phyloP scores from a whole-genome alignment of 2,888 invertebrate species.

The Aleiodes testaceus region DNA sequence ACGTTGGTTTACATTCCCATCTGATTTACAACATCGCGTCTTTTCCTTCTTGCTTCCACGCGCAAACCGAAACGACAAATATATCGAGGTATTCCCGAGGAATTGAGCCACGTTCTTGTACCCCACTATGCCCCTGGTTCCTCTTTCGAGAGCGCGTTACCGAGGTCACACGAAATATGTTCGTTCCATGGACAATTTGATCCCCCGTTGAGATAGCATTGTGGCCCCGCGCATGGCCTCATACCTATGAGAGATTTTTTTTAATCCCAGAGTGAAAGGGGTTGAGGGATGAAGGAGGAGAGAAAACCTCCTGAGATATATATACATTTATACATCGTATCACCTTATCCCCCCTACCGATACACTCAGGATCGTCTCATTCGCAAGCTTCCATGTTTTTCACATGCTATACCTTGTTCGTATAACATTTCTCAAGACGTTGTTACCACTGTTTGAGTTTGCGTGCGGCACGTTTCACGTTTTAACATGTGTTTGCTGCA shows the following conservation, averaged over 20 bases:
- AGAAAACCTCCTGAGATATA: conserved; percentile 10
- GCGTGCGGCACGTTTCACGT: conserved; percentile 32
- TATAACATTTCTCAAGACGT: conserved; percentile 32
- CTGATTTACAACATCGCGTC: conserved; percentile 34
- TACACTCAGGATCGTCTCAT: conserved; percentile 12
- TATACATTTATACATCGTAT: conserved; percentile 2
- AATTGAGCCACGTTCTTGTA: conserved; percentile 64
- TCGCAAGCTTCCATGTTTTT: conserved; percentile 30
- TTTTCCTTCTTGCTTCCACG: conserved; percentile 28
- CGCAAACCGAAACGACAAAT: conserved; percentile 63
- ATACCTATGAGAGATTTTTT: conserved; percentile 10
- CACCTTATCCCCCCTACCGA: neutral
- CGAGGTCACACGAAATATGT: conserved; percentile 70
- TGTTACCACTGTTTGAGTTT: conserved; percentile 33
- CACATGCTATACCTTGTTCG: conserved; percentile 30
- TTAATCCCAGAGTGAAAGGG: conserved; percentile 7
- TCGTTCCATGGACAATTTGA: conserved; percentile 70
- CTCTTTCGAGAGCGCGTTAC: conserved; percentile 28
- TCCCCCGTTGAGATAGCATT: conserved; percentile 68
- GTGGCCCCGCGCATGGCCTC: conserved; percentile 56
- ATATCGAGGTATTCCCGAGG: conserved; percentile 69
- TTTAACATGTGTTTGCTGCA: conserved; percentile 21
- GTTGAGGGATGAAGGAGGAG: conserved; percentile 5
- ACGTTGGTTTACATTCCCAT: conserved; percentile 33
- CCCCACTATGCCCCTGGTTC: conserved; percentile 8